Conservation (phyloP, 1,140 invertebrate species). For the Drosophila punjabiensis region DNA sequence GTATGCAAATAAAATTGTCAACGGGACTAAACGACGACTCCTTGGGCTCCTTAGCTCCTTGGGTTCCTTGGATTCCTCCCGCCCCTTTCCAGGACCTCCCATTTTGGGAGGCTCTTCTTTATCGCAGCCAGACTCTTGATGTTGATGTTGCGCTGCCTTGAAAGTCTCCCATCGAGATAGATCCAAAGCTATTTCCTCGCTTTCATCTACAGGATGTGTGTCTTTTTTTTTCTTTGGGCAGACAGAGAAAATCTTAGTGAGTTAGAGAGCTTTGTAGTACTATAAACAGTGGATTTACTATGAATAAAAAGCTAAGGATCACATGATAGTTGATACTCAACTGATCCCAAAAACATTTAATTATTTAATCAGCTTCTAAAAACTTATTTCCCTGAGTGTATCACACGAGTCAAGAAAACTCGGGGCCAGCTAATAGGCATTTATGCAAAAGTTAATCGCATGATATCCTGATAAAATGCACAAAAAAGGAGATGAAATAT, state of each 20-base stretch:
- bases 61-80: no score
- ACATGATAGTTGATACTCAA: no score
- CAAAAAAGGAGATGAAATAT: constrained; percentile 22
- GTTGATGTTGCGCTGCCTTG: constrained; percentile 42
- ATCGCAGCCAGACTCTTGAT: constrained; percentile 38
- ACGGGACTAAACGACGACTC: constrained; percentile 35
- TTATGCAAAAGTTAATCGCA: constrained; percentile 62
- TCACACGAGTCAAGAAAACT: constrained; percentile 9
- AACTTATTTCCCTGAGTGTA: constrained; percentile 6
- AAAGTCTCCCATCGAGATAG: constrained; percentile 28
- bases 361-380: neutral
- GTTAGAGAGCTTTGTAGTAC: neutral
- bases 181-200: constrained; percentile 3
- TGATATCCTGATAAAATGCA: constrained; percentile 57
- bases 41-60: neutral
- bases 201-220: constrained; percentile 5
- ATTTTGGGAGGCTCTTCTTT: constrained; percentile 14
- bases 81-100: neutral
- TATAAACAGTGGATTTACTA: neutral
- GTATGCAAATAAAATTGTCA: constrained; percentile 71
- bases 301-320: neutral
- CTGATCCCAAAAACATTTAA: neutral
- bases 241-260: neutral
- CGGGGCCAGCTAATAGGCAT: constrained; percentile 51
- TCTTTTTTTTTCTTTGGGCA: neutral